phyloP scores from a whole-genome alignment of 1,140 invertebrate species.

The Aphidius gifuensis region DNA sequence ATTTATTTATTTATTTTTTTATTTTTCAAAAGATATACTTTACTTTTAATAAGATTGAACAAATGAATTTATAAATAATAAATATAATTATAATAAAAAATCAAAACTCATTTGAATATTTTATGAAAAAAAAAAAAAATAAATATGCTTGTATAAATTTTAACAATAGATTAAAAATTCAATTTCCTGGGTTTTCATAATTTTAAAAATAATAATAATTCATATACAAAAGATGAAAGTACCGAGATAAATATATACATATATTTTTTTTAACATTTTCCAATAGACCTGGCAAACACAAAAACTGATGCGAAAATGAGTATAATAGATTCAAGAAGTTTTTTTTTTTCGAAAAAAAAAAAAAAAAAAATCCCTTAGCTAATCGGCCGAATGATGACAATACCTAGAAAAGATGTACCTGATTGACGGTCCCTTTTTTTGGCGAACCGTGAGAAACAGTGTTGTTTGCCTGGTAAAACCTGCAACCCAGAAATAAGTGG shows the following conservation, averaged over 20 bases:
- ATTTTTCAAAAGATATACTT: no score
- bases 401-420: conserved; percentile 30
- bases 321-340: conserved; percentile 40
- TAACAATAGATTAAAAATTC: no score
- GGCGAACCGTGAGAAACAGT: conserved; percentile 44
- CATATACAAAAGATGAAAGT: no score
- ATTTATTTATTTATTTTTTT: no score
- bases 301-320: conserved; percentile 29
- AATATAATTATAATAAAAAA: no score
- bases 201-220: no score
- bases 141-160: no score
- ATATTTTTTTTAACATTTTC: conserved; percentile 16
- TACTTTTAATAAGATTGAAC: no score
- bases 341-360: conserved; percentile 34
- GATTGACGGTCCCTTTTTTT: conserved; percentile 33
- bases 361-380: conserved; percentile 23
- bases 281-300: conserved; percentile 12
- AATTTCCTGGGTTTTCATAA: no score
- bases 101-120: no score
- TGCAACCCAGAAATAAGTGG: not conserved
- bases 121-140: no score
- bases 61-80: no score
- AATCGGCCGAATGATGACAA: conserved; percentile 39
- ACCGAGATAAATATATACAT: conserved; percentile 37
- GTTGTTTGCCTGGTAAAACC: conserved; percentile 14